phyloP scores from a whole-genome alignment of 2,888 invertebrate genomes.

The Rhaphigaster nebulosa region DNA sequence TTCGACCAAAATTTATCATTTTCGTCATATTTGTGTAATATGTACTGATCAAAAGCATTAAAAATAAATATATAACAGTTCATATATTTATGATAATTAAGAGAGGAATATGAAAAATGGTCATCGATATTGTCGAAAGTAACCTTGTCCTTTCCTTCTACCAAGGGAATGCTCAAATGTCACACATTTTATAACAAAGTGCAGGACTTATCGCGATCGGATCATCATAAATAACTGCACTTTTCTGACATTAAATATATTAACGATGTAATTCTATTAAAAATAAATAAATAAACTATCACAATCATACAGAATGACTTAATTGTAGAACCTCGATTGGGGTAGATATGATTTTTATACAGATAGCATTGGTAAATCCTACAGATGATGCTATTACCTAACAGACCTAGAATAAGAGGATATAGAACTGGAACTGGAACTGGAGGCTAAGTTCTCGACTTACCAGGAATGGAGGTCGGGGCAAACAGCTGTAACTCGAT shows the following conservation, averaged over 20 bases:
- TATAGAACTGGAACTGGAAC: neutral
- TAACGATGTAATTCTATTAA: neutral
- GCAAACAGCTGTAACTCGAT: constrained; percentile 22
- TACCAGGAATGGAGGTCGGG: constrained; percentile 2
- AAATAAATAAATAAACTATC: neutral
- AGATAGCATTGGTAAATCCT: neutral
- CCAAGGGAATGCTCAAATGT: constrained; percentile 15
- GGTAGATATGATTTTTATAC: neutral
- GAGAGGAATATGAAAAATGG: neutral
- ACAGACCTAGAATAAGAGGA: neutral
- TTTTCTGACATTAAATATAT: neutral
- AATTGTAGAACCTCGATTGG: no score
- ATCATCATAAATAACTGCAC: neutral
- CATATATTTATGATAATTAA: neutral
- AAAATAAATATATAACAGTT: neutral
- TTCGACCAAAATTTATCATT: neutral
- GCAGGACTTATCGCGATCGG: neutral
- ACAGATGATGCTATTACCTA: neutral
- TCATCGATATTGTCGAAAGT: neutral
- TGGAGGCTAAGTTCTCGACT: neutral
- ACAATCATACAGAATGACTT: neutral
- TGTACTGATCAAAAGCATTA: neutral
- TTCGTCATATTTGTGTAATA: neutral
- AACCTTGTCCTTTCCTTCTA: neutral
- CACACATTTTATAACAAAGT: constrained; percentile 6